Evolutionary conservation across 2,113 vertebrate genomes (phyloP), one percentile per base, ranked within the genome.

Genomic region (Oreochromis niloticus): DNA sequence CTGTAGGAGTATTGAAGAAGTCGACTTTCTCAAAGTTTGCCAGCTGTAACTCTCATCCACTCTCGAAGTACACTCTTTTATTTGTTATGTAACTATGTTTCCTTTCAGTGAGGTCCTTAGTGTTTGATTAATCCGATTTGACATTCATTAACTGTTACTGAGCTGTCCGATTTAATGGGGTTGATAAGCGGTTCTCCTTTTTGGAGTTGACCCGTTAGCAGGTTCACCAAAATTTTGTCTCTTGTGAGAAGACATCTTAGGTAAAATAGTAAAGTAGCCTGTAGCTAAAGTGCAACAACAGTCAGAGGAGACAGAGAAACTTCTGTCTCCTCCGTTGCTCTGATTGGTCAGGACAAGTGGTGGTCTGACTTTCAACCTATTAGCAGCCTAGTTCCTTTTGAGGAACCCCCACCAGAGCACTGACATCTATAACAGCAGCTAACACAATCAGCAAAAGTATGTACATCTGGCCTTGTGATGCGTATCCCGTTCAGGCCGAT

Each of bases 291-390:
- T 46, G 8, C n/a, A 10, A 54, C 68, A 85, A 41, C 36, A 39
- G 57, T 27, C 6, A 4, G n/a, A 17, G 50, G 2, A 43, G 32
- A 46, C 81, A 27, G 30, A 61, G 63, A 88, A 92, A 94, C 89
- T 94, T 92, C 71, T 55, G 50, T 79, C 54, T 88, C 27, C 36
- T 75, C 50, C 22, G 78, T 17, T 79, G 50, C 85, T 95, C 81
- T 96, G 95, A 96, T 96, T 96, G 96, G 96, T 34, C 61, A 39
- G 73, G 36, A 85, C 30, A 85, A 73, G 73, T 83, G 92, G 96
- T 97, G 96, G 96, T 84, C 94, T 96, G 96, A 97, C 95, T 96
- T 90, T 91, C 91, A 86, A 87, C 94, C 91, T 90, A 93, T 94
- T 87, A 89, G 91, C 84, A 83, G 83, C 83, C 32, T 32, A 4